Base-by-base conservation (phyloP, 2,888 invertebrate genomes). In the Epirrita christyi region DNA sequence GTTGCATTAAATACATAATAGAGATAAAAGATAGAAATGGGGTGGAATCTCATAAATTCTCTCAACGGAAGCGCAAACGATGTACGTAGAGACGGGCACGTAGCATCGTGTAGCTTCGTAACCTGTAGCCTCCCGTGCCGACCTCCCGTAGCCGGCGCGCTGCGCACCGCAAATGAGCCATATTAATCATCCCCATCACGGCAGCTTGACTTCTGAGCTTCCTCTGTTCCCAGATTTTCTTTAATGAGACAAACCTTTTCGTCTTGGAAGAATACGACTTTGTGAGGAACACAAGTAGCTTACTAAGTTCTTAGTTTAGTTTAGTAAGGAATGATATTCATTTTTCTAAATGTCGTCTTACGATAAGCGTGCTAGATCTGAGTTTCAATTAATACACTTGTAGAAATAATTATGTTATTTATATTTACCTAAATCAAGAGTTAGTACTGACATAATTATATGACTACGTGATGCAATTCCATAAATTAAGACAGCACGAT, bases 101-200 rank as follows among this genome's bases (percentile, higher is more conserved):
- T 90, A 87, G 83, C 83, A 73, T 65, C 75, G 75, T 58, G 59
- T 62, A 71, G 64, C 67, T 63, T 55, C 69, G 73, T 71, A 70
- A 73, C 47, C 67, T 70, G 74, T 73, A 76, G 78, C n/a, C n/a
- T n/a, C n/a, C n/a, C n/a, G n/a, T n/a, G n/a, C 72, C 67, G 66
- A 62, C 61, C 37, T 27, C 42, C 66, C 78, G 76, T 73, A 74
- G 74, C 71, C 70, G 72, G 70, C 64, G 51, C 57, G 51, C 42
- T 75, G 81, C 82, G 83, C 78, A 79, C 87, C 88, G 80, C 88
- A 91, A 91, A 91, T 91, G 91, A 91, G 89, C 84, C 79, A 81
- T 88, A 91, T 91, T 90, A 91, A 91, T 91, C 91, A 91, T 90
- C 81, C 76, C 75, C 87, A 86, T 88, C 86, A 88, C 79, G 81